These are phyloP conservation scores for Drosophila birchii DNA, from an alignment of 2,888 invertebrate genomes.

Conservation along the genomic window DNA sequence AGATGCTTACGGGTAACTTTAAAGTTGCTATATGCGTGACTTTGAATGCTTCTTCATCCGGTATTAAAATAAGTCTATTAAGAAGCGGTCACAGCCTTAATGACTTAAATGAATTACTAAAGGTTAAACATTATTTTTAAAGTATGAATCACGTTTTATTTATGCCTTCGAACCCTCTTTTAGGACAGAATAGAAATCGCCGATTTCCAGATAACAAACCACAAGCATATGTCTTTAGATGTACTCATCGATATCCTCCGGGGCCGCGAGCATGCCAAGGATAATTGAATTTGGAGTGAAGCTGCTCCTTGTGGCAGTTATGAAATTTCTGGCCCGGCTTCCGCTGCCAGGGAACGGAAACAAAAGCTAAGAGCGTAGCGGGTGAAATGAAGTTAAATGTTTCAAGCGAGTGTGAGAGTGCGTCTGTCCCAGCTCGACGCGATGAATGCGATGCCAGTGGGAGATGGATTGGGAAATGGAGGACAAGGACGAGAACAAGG, in stretches of 20 bases:
- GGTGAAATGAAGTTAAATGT: conserved; percentile 33
- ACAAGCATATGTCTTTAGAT: conserved; percentile 23
- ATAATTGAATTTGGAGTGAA: conserved; percentile 40
- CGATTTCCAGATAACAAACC: conserved; percentile 11
- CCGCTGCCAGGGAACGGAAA: conserved; percentile 62
- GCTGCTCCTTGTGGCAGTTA: conserved; percentile 57
- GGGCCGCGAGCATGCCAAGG: conserved; percentile 11
- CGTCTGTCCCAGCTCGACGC: conserved; percentile 12
- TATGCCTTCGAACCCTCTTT: background rate
- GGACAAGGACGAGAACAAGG: background rate
- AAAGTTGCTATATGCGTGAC: background rate
- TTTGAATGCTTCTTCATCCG: background rate
- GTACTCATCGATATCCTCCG: conserved; percentile 33
- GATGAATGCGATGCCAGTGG: conserved; percentile 11
- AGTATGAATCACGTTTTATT: background rate
- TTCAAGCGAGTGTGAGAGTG: conserved; percentile 26
- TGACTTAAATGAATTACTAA: too few species aligned
- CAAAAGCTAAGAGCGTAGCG: conserved; percentile 28
- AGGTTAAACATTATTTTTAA: too few species aligned
- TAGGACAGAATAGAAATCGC: background rate
- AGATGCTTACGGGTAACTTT: background rate
- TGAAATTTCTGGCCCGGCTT: conserved; percentile 60
- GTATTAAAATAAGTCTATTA: background rate
- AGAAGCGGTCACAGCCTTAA: too few species aligned
- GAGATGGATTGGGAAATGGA: conserved; percentile 1